phyloP scores from a whole-genome alignment of 2,888 invertebrate genomes.

The Campoplex capitator region DNA sequence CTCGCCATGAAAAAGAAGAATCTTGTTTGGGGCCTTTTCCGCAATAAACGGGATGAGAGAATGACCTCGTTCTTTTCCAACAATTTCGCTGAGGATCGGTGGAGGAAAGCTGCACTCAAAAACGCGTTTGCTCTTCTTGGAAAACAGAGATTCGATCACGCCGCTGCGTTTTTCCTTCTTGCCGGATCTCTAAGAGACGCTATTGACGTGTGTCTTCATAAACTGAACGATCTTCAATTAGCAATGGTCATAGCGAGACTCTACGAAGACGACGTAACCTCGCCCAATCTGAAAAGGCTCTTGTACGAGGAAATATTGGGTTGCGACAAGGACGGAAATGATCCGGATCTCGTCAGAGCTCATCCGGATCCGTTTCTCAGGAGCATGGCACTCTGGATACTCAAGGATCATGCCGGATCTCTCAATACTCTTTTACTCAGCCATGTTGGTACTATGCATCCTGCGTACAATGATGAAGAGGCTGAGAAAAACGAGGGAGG shows the following conservation, averaged over 20 bases:
- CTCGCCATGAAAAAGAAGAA: slow-evolving; percentile 99
- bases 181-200: slow-evolving; percentile 98
- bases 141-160: slow-evolving; percentile 98
- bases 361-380: slow-evolving; percentile 98
- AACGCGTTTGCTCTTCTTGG: slow-evolving; percentile 99
- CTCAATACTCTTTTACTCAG: slow-evolving; percentile 93
- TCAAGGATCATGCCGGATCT: slow-evolving; percentile 95
- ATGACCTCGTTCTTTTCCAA: slow-evolving; percentile 98
- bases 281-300: slow-evolving; percentile 90
- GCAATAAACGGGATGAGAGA: slow-evolving; percentile 94
- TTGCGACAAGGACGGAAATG: slow-evolving; percentile 86
- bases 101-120: slow-evolving; percentile 98
- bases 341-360: slow-evolving; percentile 90
- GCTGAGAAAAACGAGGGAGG: slow-evolving; percentile 84
- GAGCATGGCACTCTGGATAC: slow-evolving; percentile 98
- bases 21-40: slow-evolving; percentile 97
- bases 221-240: slow-evolving; percentile 97
- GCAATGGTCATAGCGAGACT: slow-evolving; percentile 97
- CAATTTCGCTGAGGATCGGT: slow-evolving; percentile 96
- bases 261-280: slow-evolving; percentile 92
- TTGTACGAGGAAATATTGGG: slow-evolving; percentile 93
- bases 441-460: slow-evolving; percentile 92
- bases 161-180: slow-evolving; percentile 98
- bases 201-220: slow-evolving; percentile 95
- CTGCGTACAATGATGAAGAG: slow-evolving; percentile 88